Evolutionary conservation across 2,113 vertebrate genomes (phyloP), one percentile per base, ranked within the genome.

Genomic region (Junco hyemalis): DNA sequence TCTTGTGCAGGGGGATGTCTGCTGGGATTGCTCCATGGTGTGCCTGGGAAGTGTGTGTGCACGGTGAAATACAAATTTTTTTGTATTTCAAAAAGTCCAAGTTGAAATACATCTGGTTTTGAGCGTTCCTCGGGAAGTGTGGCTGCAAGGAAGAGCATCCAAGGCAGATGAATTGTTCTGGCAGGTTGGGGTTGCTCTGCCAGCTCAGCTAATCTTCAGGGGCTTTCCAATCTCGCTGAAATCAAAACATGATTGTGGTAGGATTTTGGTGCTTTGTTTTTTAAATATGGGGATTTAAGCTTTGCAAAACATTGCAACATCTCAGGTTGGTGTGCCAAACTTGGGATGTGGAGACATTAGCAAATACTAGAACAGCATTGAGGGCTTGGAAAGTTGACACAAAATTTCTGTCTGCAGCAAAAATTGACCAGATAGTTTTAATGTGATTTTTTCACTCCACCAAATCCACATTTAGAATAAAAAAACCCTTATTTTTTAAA

Each of bases 151-250:
- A 83, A 17, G 51, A 83, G 47, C 38, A 5, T 31, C 31, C 33
- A 31, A 94, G 8, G 14, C 72, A 86, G 59, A 16, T 70, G 48
- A 92, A 81, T 94, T 90, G 64, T 90, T 90, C 54, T 88, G 86
- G 76, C 76, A 90, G 56, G 80, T 59, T 87, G 3, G 11, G 81
- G 76, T 94, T 94, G 76, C 88, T 92, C 35, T 72, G 85, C 64
- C 74, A 88, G 63, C 63, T 86, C 51, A 31, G 38, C 42, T 92
- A 0, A 85, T 93, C 74, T 90, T 82, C 59, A 80, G 81, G 81
- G 92, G 44, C 68, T 96, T 96, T 94, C 85, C 3, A 0, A 26
- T 88, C 81, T 73, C 35, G 3, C 35, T 29, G 83, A 91, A 68
- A 0, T 2, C 38, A 48, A 28, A 89, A 16, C 29, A 2, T 23